Evolutionary conservation across 2,113 vertebrate genomes (phyloP).

Genomic region (Rattus rattus): DNA sequence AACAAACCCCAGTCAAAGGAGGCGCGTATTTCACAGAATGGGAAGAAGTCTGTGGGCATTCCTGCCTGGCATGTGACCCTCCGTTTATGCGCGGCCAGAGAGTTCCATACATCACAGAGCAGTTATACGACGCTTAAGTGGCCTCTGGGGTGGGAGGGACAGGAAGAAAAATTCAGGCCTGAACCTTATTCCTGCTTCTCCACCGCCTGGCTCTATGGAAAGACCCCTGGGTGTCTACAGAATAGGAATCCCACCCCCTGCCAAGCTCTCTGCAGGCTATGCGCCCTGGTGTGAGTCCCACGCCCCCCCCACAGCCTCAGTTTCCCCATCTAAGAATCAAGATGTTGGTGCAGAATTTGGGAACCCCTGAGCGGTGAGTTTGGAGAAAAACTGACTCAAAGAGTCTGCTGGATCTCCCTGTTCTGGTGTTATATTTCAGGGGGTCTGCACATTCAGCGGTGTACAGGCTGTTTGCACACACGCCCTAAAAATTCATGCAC

Average conservation of each 20-base stretch:
- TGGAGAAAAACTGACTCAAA: not conserved
- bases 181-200: not conserved
- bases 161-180: slow-evolving; percentile 13
- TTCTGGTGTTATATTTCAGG: not conserved
- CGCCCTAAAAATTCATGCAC: not conserved
- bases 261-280: slow-evolving; percentile 1
- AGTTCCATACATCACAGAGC: slow-evolving; percentile 84
- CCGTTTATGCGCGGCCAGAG: slow-evolving; percentile 83
- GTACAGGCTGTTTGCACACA: not conserved
- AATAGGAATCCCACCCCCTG: not conserved
- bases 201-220: not conserved
- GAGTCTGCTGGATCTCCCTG: too few species aligned
- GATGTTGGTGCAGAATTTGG: not conserved
- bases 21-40: slow-evolving; percentile 86
- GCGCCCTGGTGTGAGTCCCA: accelerated
- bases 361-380: not conserved
- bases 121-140: slow-evolving; percentile 66
- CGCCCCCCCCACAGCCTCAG: not conserved
- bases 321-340: not conserved
- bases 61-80: slow-evolving; percentile 86
- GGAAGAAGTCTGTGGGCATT: slow-evolving; percentile 85
- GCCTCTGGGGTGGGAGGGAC: slow-evolving; percentile 27
- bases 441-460: not conserved
- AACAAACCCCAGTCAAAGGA: slow-evolving; percentile 86
- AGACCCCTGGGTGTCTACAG: not conserved